Conservation (phyloP, 2,888 invertebrate species). For the Harpagoxenus sublaevis region DNA sequence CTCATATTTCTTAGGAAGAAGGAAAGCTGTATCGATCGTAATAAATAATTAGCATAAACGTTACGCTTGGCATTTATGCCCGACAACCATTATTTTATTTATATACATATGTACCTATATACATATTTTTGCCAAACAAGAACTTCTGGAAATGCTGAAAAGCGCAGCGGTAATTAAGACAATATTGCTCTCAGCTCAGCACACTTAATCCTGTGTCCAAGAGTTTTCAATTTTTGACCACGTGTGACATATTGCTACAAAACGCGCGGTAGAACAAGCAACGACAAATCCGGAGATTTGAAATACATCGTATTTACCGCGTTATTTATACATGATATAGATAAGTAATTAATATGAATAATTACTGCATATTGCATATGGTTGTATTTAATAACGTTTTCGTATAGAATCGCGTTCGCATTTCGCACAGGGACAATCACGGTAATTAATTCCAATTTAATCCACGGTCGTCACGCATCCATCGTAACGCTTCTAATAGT, state of each 20-base stretch:
- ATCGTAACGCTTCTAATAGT: neutral
- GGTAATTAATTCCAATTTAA: conserved; percentile 26
- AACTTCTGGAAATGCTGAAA: conserved; percentile 2
- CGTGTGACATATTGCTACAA: neutral
- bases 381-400: neutral
- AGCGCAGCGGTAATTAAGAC: conserved; percentile 6
- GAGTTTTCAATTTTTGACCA: conserved; percentile 25
- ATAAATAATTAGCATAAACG: neutral
- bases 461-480: neutral
- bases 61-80: neutral
- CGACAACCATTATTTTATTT: neutral
- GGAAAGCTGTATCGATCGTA: neutral
- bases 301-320: conserved; percentile 10
- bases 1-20: neutral
- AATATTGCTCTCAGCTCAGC: conserved; percentile 14
- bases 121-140: neutral
- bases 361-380: neutral
- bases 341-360: conserved; percentile 37
- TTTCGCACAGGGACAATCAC: neutral
- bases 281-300: conserved; percentile 5
- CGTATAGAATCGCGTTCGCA: neutral
- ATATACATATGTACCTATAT: neutral
- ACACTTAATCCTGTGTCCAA: conserved; percentile 21
- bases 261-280: neutral
- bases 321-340: conserved; percentile 12